A percentile compares a stretch with the other conserved stretches of the same genome.
Conservation (phyloP, 2,888 invertebrate species). For the Latrodectus hesperus region DNA sequence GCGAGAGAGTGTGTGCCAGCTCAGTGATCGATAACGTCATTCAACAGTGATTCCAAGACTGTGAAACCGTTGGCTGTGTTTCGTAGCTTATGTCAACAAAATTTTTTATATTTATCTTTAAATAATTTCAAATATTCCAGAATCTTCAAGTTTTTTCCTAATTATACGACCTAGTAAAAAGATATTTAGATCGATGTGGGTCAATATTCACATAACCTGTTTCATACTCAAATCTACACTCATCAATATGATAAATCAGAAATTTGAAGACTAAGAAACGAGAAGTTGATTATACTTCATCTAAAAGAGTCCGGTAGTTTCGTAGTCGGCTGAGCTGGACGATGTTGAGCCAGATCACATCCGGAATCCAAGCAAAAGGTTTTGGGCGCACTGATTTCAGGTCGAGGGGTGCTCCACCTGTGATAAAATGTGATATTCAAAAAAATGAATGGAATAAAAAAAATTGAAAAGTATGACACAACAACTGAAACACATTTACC, state of each 20-base stretch:
- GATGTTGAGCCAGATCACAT: constrained; percentile 90
- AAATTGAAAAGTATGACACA: background rate
- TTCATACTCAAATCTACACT: too few species aligned
- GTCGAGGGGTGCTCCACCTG: constrained; percentile 88
- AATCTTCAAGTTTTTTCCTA: too few species aligned
- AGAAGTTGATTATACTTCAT: constrained; percentile 72
- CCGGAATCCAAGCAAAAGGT: constrained; percentile 89
- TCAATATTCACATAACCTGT: too few species aligned
- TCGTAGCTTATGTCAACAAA: too few species aligned
- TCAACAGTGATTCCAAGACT: too few species aligned
- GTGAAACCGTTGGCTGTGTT: too few species aligned
- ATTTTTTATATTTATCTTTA: too few species aligned
- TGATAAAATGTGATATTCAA: constrained; percentile 2
- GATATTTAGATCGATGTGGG: too few species aligned
- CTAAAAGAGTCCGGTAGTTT: constrained; percentile 85
- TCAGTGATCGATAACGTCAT: too few species aligned
- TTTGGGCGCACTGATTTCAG: constrained; percentile 87
- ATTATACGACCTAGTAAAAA: too few species aligned
- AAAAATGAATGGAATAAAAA: background rate
- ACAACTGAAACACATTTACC: constrained; percentile 75
- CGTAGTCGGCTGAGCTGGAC: constrained; percentile 84
- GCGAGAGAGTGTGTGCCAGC: too few species aligned
- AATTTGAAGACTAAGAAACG: background rate
- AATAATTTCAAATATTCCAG: too few species aligned
- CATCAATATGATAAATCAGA: background rate